Evolutionary conservation across 2,888 invertebrate genomes (phyloP), one percentile per base, ranked within the genome.

Genomic region (Odontomyia ornata): DNA sequence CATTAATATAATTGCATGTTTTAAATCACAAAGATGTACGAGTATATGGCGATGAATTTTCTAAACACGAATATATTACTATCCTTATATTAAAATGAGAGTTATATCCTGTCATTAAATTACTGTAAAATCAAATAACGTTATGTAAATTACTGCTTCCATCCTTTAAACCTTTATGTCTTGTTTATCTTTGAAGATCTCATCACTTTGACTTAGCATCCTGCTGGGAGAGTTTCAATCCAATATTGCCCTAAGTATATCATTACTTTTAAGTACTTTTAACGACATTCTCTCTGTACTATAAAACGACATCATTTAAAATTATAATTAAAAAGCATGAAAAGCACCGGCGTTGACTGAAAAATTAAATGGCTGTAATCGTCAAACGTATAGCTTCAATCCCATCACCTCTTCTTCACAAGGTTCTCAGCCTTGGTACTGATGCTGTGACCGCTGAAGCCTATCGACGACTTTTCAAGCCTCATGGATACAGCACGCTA

Each of bases 321-420:
- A 65, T 65, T 65, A 65, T 65, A 65, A 65, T 65, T 65, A 65
- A 65, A 65, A 15, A 18, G 36, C 65, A 18, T 18, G 36, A 36
- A 5, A 15, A 65, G n/a, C 18, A 27, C 36, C 28, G 11, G 27
- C 15, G 3, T 36, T 27, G 27, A 1, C 5, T 62, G 5, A 15
- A 65, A 36, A 65, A 65, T 65, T n/a, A 65, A 65, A 30, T 65
- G 65, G 28, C 65, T 65, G 65, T 30, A 30, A 65, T 36, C 65
- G 36, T 27, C 65, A 36, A 18, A 65, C 23, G 36, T 13, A 21
- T 64, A 28, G 5, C n/a, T 18, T 5, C 27, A 36, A 65, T 36
- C 36, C 1, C n/a, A 36, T 65, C 36, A 28, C 21, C 36, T 36
- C 27, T 36, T 36, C 36, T 9, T 9, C 9, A 36, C 3, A 36